Evolutionary conservation across 2,888 invertebrate genomes (phyloP).

Genomic region (Epinotia brunnichana): DNA sequence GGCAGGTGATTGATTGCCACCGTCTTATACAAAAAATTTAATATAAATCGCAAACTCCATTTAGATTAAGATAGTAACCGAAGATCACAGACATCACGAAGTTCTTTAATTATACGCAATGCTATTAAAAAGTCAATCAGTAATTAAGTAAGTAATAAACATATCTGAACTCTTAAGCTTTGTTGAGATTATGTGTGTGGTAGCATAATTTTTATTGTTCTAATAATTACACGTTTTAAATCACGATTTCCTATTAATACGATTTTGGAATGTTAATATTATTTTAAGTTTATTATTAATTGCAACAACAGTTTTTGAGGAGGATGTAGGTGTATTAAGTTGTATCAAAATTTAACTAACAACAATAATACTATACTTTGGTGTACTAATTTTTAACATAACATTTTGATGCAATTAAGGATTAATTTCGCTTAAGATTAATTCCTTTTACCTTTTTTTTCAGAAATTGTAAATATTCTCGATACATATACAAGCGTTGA

Average conservation of each 20-base stretch:
- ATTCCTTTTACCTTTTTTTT: no score
- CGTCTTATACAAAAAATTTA: no score
- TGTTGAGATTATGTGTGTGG: conserved; percentile 1
- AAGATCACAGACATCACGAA: conserved; percentile 5
- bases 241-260: conserved; percentile 18
- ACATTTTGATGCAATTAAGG: no score
- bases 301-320: no score
- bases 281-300: background rate
- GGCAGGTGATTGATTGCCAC: no score
- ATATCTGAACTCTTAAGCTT: conserved; percentile 14
- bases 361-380: no score
- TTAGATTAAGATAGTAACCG: conserved; percentile 2
- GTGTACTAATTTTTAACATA: no score
- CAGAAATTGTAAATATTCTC: no score
- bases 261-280: conserved; percentile 11
- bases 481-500: no score
- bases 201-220: conserved; percentile 29
- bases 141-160: conserved; percentile 26
- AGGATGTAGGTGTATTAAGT: no score
- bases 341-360: no score
- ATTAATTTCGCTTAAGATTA: no score
- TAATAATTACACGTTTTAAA: conserved; percentile 25
- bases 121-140: conserved; percentile 18
- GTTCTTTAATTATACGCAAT: conserved; percentile 22
- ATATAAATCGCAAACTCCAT: background rate